phyloP scores from a whole-genome alignment of 2,888 invertebrate species.

The Leptopterna dolabrata region DNA sequence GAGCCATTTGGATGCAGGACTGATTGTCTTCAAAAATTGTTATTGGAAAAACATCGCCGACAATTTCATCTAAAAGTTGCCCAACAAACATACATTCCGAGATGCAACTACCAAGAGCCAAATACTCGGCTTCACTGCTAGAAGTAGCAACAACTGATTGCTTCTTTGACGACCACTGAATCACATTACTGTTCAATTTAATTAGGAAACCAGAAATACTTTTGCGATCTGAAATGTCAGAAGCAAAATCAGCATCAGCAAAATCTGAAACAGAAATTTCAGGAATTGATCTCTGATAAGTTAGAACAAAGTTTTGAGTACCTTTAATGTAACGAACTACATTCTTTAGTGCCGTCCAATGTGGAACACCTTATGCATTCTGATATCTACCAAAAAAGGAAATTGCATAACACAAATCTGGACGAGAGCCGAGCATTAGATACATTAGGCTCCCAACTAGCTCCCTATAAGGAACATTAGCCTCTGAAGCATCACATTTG shows the following conservation, averaged over 20 bases:
- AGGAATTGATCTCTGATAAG: neutral
- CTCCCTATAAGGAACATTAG: neutral
- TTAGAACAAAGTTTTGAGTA: neutral
- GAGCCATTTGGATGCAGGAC: no score
- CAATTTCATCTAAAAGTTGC: no score
- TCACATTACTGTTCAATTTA: slow-evolving; percentile 30
- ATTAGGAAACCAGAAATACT: slow-evolving; percentile 17
- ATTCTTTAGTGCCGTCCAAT: slow-evolving; percentile 39
- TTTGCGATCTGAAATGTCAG: slow-evolving; percentile 21
- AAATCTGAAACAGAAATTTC: neutral
- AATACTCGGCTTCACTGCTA: no score
- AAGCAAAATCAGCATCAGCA: slow-evolving; percentile 40
- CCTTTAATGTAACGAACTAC: slow-evolving; percentile 29
- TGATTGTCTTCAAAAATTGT: no score
- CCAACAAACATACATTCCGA: no score
- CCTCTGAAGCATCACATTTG: neutral
- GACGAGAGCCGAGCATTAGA: slow-evolving; percentile 41
- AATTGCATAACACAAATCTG: slow-evolving; percentile 40
- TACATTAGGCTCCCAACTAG: slow-evolving; percentile 44
- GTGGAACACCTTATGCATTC: neutral
- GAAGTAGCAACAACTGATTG: slow-evolving; percentile 25
- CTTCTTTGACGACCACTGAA: slow-evolving; percentile 14
- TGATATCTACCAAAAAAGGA: slow-evolving; percentile 31
- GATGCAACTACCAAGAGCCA: no score
- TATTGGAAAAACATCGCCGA: no score